Percentiles rank a stretch among this genome's conserved stretches.
These are phyloP conservation scores for Coremacera marginata DNA, from an alignment of 2,888 invertebrate genomes.

Conservation along the genomic window DNA sequence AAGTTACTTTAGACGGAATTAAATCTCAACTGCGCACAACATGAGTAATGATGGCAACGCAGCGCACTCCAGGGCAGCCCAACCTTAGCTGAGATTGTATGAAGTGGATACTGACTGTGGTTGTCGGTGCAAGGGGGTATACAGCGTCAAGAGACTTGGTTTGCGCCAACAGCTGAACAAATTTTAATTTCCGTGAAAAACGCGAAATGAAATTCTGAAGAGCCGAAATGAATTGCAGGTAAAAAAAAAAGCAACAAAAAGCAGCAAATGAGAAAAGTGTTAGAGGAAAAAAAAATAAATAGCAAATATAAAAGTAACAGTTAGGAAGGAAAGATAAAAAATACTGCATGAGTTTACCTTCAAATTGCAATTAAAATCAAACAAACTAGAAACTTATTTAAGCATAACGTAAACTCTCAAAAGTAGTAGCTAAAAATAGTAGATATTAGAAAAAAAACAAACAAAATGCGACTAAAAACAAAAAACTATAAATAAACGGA, in stretches of 20 bases:
- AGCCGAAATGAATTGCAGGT: constrained; percentile 24
- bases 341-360: constrained; percentile 40
- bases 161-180: constrained; percentile 16
- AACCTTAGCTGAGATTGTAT: constrained; percentile 36
- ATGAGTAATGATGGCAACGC: constrained; percentile 33
- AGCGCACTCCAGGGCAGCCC: neutral
- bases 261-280: constrained; percentile 5
- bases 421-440: neutral
- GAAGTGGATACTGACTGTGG: neutral
- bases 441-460: neutral
- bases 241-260: constrained; percentile 1
- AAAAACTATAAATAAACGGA: neutral
- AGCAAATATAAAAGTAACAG: neutral
- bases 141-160: constrained; percentile 23
- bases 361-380: constrained; percentile 49
- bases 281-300: constrained; percentile 12
- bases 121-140: neutral
- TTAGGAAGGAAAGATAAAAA: constrained; percentile 12
- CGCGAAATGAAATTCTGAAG: constrained; percentile 45
- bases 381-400: constrained; percentile 48
- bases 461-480: neutral
- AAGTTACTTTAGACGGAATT: constrained; percentile 42
- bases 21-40: constrained; percentile 42
- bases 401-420: constrained; percentile 26
- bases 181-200: constrained; percentile 44